Percentiles rank a stretch among this genome's conserved stretches.
Evolutionary conservation across 1,140 invertebrate species (phyloP).

Genomic region (Periplaneta americana): DNA sequence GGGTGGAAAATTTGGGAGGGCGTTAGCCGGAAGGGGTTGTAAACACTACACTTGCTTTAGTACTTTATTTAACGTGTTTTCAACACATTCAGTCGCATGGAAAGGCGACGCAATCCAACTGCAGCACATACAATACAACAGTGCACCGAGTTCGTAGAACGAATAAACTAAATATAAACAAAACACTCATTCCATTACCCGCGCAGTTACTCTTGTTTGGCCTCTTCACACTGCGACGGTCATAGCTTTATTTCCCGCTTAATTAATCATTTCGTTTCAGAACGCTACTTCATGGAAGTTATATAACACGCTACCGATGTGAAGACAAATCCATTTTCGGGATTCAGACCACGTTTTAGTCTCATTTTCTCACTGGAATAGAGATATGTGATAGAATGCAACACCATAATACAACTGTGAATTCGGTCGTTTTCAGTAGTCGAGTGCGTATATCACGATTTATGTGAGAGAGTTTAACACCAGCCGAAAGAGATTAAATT

Average conservation of each 20-base stretch:
- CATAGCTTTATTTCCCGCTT: not conserved
- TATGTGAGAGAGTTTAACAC: too few species aligned
- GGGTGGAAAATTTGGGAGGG: not conserved
- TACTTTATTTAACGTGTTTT: not conserved
- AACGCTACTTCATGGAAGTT: not conserved
- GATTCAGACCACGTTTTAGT: too few species aligned
- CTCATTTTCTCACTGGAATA: too few species aligned
- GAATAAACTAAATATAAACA: not conserved
- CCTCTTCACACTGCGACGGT: not conserved
- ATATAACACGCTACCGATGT: not conserved
- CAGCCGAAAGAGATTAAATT: too few species aligned
- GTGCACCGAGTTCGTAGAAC: not conserved
- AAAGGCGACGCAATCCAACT: not conserved
- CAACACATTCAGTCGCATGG: not conserved
- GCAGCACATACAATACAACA: not conserved
- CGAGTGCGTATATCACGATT: too few species aligned
- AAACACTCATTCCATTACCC: not conserved
- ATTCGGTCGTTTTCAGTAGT: too few species aligned
- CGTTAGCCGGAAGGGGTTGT: not conserved
- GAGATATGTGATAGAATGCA: too few species aligned
- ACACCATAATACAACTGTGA: too few species aligned
- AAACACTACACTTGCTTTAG: not conserved
- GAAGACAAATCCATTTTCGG: not conserved
- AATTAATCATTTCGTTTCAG: not conserved
- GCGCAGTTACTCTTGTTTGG: not conserved